Conservation (phyloP, 2,113 vertebrate genomes). For the Catharus minimus region DNA sequence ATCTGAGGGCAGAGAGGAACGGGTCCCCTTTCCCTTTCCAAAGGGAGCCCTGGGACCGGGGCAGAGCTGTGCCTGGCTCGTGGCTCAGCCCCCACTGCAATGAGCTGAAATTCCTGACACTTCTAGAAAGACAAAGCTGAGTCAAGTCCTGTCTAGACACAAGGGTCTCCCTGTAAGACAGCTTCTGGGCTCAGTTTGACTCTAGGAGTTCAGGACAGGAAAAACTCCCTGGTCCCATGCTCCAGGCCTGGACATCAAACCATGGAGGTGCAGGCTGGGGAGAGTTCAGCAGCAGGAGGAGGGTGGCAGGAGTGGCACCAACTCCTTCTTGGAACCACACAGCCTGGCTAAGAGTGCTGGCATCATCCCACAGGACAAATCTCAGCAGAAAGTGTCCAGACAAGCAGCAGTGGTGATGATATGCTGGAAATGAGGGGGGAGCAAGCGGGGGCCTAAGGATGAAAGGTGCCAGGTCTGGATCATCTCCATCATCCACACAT, state of each 20-base stretch:
- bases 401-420: background rate
- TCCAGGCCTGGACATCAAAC: background rate
- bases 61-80: accelerated
- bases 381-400: background rate
- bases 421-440: background rate
- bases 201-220: background rate
- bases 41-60: background rate
- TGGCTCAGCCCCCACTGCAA: background rate
- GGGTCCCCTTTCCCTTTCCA: background rate
- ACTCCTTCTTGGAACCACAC: background rate
- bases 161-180: background rate
- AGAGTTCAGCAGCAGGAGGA: background rate
- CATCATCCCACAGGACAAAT: background rate
- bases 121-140: background rate
- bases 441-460: background rate
- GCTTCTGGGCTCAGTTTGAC: background rate
- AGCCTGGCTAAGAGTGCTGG: background rate
- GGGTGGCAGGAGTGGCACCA: background rate
- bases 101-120: background rate
- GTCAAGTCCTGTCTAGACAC: background rate
- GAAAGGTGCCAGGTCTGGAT: background rate
- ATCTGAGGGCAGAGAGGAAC: background rate
- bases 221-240: background rate
- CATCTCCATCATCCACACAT: background rate
- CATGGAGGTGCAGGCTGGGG: background rate